These are phyloP conservation scores for Thomomys bottae DNA, from an alignment of 2,113 vertebrate species.

Conservation along the genomic window DNA sequence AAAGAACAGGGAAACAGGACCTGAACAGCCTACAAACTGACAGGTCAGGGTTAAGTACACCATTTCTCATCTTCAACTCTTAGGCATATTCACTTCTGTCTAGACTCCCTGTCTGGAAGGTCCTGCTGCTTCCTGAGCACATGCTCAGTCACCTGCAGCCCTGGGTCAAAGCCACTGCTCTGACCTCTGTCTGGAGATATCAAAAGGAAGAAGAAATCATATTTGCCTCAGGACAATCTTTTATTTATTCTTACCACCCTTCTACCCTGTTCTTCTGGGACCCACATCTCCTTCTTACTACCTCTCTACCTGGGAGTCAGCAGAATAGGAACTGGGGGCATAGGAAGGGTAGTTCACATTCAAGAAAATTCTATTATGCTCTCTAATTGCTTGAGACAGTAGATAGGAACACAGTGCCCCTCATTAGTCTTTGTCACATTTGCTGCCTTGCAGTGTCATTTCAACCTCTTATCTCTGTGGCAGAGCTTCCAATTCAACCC, in stretches of 20 bases:
- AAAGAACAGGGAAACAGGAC: background rate
- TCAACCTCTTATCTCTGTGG: background rate
- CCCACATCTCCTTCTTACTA: background rate
- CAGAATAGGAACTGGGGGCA: background rate
- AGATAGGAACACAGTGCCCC: background rate
- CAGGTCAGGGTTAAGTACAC: fast-evolving
- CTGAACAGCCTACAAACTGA: background rate
- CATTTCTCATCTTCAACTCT: background rate
- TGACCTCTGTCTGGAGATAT: background rate
- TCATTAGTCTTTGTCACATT: background rate
- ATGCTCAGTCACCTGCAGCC: fast-evolving
- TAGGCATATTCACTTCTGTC: background rate
- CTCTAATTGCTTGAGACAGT: background rate
- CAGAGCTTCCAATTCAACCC: background rate
- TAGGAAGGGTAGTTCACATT: background rate
- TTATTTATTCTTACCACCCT: too few relatives aligned
- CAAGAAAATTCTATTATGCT: background rate
- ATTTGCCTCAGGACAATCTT: too few relatives aligned
- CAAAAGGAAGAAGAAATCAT: background rate
- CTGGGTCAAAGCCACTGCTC: fast-evolving
- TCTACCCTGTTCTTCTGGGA: too few relatives aligned
- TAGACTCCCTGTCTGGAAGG: background rate
- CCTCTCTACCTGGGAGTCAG: background rate
- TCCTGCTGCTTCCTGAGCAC: background rate
- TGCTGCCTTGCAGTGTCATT: background rate